Base-by-base conservation (phyloP, 2,797 vertebrate genomes). In the Acipenser ruthenus region DNA sequence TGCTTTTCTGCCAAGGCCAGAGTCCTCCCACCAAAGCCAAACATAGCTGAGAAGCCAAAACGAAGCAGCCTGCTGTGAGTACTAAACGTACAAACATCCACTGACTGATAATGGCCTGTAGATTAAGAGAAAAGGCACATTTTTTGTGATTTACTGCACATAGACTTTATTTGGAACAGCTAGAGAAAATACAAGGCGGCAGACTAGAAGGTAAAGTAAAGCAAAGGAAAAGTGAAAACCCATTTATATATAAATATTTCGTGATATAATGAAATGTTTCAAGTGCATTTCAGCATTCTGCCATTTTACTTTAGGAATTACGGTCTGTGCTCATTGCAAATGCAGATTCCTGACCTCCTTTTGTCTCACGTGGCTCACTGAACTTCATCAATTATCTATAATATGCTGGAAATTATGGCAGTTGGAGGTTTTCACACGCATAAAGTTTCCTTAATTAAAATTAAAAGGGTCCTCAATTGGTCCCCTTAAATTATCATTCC, bases 1-100 rank as follows among this genome's bases (percentile, higher is more conserved):
- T 92, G 85, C 65, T 87, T 93, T 83, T 98, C 95, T 0, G 94
- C 94, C 65, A 92, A 65, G 1, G 93, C 92, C 65, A 96, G 79
- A 10, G 88, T 87, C 80, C 74, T 88, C 12, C 92, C 94, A 1
- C 95, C 96, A 56, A 99, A 99, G 49, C 96, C 96, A 65, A 95
- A 92, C 93, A 96, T 94, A 75, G 90, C 92, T 0, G 91, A 93
- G 80, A 98, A 98, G 0, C 93, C 95, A 50, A 94, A 98, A 63
- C 89, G 82, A 76, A 96, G 83, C 65, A 93, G 77, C 71, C 86
- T 89, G 8, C 88, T 87, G 0, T 71, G 72, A 56, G 86, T 88
- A 50, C 82, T 91, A 75, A 97, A 94, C 69, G 91, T 94, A 62
- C 94, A 97, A 80, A 93, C 89, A 67, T 99, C 95, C 0, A 94